Evolutionary conservation across 2,888 invertebrate species (phyloP).

Genomic region (Norana najaformis): DNA sequence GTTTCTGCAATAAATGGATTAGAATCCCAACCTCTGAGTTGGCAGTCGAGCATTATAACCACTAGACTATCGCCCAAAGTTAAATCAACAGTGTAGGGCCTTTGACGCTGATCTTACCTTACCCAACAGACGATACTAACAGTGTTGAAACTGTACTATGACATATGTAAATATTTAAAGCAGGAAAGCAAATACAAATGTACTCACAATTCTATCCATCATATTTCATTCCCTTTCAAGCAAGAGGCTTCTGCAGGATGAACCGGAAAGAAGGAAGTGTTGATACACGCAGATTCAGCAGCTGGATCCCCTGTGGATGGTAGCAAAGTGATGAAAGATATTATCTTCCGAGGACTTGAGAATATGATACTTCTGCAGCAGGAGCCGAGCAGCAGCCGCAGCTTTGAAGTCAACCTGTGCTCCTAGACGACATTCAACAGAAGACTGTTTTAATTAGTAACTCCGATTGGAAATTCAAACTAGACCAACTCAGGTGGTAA

Average conservation of each 20-base stretch:
- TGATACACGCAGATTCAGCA: not conserved
- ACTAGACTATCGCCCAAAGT: no score
- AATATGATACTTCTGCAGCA: not conserved
- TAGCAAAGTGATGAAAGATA: not conserved
- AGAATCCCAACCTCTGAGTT: no score
- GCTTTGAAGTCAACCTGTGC: not conserved
- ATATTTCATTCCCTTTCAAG: not conserved
- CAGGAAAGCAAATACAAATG: not conserved
- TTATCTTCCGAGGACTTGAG: not conserved
- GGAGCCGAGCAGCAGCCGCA: not conserved
- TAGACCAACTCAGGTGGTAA: not conserved
- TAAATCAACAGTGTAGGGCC: no score
- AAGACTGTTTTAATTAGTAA: not conserved
- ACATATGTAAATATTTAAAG: not conserved
- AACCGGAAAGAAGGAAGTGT: not conserved
- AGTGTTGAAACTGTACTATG: not conserved
- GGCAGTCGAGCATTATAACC: no score
- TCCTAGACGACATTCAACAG: no score
- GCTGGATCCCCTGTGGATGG: not conserved
- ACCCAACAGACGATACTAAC: not conserved
- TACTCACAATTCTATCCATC: not conserved
- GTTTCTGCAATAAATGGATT: no score
- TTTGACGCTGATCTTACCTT: no score
- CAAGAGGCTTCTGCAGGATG: no score
- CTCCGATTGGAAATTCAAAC: not conserved